Evolutionary conservation across 2,113 vertebrate genomes (phyloP).

Genomic region (Hirundichthys speculiger): DNA sequence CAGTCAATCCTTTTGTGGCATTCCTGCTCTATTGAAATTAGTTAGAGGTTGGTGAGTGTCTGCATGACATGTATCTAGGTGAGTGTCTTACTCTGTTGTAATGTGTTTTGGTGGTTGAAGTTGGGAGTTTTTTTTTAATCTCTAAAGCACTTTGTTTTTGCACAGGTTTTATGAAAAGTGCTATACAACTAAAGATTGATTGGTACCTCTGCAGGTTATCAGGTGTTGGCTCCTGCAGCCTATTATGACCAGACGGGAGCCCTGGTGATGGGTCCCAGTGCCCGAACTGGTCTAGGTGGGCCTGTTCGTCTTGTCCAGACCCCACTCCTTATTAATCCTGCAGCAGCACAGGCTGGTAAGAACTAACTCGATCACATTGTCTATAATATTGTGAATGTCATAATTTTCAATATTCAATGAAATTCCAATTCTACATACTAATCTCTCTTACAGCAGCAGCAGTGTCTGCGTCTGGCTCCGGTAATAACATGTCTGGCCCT

Average conservation of each 20-base stretch:
- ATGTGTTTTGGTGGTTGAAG: no score
- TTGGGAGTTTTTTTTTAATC: no score
- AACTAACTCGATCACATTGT: background rate
- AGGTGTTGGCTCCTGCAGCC: slow-evolving; percentile 93
- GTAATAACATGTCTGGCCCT: slow-evolving; percentile 90
- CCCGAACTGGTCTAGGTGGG: slow-evolving; percentile 89
- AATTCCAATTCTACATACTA: background rate
- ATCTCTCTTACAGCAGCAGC: slow-evolving; percentile 79
- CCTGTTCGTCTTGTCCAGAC: slow-evolving; percentile 94
- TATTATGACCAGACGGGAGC: slow-evolving; percentile 97
- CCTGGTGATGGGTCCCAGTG: slow-evolving; percentile 93
- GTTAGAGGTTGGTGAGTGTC: no score
- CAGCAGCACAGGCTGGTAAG: slow-evolving; percentile 93
- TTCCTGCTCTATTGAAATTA: no score
- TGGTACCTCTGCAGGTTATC: slow-evolving; percentile 86
- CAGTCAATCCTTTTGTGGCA: background rate
- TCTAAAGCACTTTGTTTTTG: no score
- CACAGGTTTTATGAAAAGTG: no score
- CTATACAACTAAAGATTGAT: no score
- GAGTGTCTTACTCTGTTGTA: no score
- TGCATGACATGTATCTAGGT: no score
- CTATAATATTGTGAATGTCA: background rate
- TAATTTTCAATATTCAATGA: background rate
- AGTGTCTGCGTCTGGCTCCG: slow-evolving; percentile 91
- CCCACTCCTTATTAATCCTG: slow-evolving; percentile 93